Conservation (phyloP, 2,888 invertebrate genomes). For the Rapana venosa region DNA sequence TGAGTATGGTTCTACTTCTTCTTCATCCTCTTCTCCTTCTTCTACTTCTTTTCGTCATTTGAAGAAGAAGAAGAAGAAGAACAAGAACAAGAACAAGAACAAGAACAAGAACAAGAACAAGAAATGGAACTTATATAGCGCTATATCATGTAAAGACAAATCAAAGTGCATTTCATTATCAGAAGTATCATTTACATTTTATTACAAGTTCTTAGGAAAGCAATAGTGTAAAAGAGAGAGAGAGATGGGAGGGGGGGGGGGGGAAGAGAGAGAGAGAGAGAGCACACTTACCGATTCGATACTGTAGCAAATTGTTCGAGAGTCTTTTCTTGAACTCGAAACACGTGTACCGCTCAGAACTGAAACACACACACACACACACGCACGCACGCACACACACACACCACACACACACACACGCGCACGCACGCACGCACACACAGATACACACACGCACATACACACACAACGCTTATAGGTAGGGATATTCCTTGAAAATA, state of each 20-base stretch:
- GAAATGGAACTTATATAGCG: neutral
- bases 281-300: neutral
- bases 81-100: neutral
- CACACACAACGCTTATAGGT: no score
- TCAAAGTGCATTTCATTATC: neutral
- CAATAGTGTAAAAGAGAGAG: no score
- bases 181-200: no score
- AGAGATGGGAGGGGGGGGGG: neutral
- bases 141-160: neutral
- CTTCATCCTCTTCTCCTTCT: no score
- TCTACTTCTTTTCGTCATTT: no score
- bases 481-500: no score
- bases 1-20: no score
- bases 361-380: constrained; percentile 7
- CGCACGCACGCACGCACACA: neutral
- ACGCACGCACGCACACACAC: neutral
- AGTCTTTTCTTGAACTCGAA: neutral
- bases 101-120: neutral
- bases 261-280: neutral
- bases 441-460: no score
- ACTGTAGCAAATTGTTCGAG: neutral
- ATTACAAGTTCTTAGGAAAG: no score
- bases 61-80: no score
- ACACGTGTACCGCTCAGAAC: neutral
- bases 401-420: neutral